A percentile compares a stretch with the other conserved stretches of the same genome.
Evolutionary conservation across 2,888 invertebrate genomes (phyloP).

Genomic region (Eupithecia pulchellata): DNA sequence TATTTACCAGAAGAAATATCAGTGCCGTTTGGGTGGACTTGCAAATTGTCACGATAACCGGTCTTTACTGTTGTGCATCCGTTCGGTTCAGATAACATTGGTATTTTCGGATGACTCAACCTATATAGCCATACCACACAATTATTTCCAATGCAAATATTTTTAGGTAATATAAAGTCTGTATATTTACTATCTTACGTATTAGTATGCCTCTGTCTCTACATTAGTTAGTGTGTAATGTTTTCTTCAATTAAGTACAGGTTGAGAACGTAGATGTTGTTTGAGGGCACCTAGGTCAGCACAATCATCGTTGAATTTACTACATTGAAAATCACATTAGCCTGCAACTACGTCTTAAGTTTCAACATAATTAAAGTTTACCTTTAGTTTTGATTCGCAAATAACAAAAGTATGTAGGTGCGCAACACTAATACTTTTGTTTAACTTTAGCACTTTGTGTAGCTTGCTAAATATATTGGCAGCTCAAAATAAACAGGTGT

Average conservation of each 20-base stretch:
- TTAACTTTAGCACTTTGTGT: slow-evolving; percentile 36
- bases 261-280: not conserved
- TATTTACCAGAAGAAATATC: slow-evolving; percentile 35
- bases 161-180: not conserved
- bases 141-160: not conserved
- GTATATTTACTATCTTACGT: not conserved
- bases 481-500: slow-evolving; percentile 37
- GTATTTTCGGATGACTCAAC: slow-evolving; percentile 41
- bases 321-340: not conserved
- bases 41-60: slow-evolving; percentile 46
- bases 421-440: not conserved
- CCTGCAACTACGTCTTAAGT: not conserved
- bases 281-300: slow-evolving; percentile 1
- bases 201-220: not conserved
- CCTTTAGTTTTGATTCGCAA: not conserved
- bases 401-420: not conserved
- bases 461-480: slow-evolving; percentile 38
- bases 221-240: slow-evolving; percentile 5
- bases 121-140: not conserved
- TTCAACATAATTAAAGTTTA: not conserved
- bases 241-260: not conserved
- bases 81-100: slow-evolving; percentile 47
- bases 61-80: slow-evolving; percentile 48
- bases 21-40: slow-evolving; percentile 33
- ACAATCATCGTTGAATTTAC: not conserved